Evolutionary conservation across 2,797 vertebrate species (phyloP).

Genomic region (Coendou prehensilis): DNA sequence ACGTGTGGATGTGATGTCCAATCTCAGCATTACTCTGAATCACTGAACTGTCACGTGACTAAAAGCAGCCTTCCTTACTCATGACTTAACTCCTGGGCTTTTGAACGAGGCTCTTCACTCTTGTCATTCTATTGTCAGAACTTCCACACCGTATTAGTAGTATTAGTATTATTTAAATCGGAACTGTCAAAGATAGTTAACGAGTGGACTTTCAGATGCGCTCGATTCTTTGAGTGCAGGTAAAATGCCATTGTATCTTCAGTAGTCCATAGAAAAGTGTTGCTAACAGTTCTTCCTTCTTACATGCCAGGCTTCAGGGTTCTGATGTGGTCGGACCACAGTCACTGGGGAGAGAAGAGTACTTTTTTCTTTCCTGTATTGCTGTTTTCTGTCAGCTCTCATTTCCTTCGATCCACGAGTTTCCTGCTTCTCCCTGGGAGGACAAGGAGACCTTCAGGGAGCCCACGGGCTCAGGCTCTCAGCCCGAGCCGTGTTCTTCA

Average conservation of each 20-base stretch:
- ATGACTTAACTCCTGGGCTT: background rate
- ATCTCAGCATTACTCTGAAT: background rate
- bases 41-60: background rate
- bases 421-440: background rate
- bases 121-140: background rate
- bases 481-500: background rate
- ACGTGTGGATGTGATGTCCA: background rate
- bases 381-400: background rate
- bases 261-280: background rate
- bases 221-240: background rate
- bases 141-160: background rate
- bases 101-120: background rate
- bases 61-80: background rate
- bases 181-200: background rate
- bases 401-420: background rate
- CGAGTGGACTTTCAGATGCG: background rate
- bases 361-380: background rate
- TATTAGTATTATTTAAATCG: conserved; percentile 9
- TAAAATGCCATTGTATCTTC: background rate
- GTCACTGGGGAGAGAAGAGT: background rate
- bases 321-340: background rate
- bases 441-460: background rate
- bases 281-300: background rate
- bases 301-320: background rate
- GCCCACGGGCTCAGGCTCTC: background rate